phyloP scores from a whole-genome alignment of 2,888 invertebrate species.

The Shargacucullia verbasci region DNA sequence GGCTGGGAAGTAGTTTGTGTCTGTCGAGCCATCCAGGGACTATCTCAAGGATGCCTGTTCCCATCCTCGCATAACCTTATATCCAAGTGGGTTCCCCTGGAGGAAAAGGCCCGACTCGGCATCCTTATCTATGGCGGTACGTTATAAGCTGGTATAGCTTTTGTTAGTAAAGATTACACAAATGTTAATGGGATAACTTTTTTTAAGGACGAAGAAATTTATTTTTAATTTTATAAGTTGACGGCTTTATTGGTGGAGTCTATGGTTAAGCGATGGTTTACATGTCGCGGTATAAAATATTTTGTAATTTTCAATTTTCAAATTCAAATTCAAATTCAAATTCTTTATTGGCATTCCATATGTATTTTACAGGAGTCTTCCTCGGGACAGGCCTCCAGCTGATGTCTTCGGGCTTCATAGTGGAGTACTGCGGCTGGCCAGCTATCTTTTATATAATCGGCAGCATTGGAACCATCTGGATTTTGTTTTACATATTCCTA shows the following conservation, averaged over 20 bases:
- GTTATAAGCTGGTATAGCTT: too few relatives aligned
- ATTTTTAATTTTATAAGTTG: too few relatives aligned
- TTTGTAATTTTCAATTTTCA: too few relatives aligned
- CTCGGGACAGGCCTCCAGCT: slow-evolving; percentile 89
- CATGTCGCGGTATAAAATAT: too few relatives aligned
- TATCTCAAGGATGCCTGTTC: slow-evolving; percentile 90
- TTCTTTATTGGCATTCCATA: too few relatives aligned
- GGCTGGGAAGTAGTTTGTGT: slow-evolving; percentile 90
- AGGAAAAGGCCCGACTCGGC: slow-evolving; percentile 90
- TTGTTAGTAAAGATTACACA: too few relatives aligned
- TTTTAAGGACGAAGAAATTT: too few relatives aligned
- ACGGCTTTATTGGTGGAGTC: too few relatives aligned
- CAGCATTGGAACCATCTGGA: slow-evolving; percentile 85
- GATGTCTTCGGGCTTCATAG: slow-evolving; percentile 80
- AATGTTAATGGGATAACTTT: too few relatives aligned
- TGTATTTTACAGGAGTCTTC: slow-evolving; percentile 79
- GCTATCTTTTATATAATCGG: slow-evolving; percentile 91
- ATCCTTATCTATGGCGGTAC: slow-evolving; percentile 75
- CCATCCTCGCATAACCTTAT: slow-evolving; percentile 89
- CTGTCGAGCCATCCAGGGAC: slow-evolving; percentile 89
- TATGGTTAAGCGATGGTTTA: too few relatives aligned
- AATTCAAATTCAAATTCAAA: too few relatives aligned
- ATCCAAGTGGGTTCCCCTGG: slow-evolving; percentile 90
- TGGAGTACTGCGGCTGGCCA: slow-evolving; percentile 89
- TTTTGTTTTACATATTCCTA: slow-evolving; percentile 86